A percentile compares a stretch with the other conserved stretches of the same genome.
phyloP scores from a whole-genome alignment of 2,888 invertebrate species.

The Chrysina gloriosa region DNA sequence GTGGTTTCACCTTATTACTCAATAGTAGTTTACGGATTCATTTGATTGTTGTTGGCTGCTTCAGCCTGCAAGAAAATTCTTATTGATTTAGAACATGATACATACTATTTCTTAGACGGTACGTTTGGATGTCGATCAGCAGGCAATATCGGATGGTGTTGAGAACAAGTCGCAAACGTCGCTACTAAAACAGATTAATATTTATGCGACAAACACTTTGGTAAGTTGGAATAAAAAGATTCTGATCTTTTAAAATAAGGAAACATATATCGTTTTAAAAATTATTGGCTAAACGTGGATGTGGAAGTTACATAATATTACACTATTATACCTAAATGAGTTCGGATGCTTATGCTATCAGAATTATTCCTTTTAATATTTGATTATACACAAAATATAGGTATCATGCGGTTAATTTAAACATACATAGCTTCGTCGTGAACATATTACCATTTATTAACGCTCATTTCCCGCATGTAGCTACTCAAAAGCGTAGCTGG shows the following conservation, averaged over 20 bases:
- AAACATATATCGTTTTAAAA: neutral
- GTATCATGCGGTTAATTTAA: too few relatives aligned
- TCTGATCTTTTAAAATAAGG: neutral
- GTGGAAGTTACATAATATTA: too few relatives aligned
- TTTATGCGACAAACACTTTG: conserved; percentile 67
- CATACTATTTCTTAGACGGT: conserved; percentile 65
- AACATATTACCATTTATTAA: too few relatives aligned
- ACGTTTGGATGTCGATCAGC: conserved; percentile 71
- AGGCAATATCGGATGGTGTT: conserved; percentile 68
- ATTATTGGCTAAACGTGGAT: neutral
- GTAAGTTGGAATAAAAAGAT: conserved; percentile 64
- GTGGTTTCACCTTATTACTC: conserved; percentile 56
- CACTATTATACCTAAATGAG: too few relatives aligned
- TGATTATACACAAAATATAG: too few relatives aligned
- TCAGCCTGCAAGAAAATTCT: conserved; percentile 48
- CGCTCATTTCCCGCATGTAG: too few relatives aligned
- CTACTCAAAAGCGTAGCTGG: too few relatives aligned
- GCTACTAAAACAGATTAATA: conserved; percentile 68
- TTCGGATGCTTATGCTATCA: too few relatives aligned
- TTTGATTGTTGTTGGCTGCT: conserved; percentile 52
- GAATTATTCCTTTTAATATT: too few relatives aligned
- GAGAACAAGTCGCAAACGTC: conserved; percentile 66
- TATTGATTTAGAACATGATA: conserved; percentile 44
- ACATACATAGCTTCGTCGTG: too few relatives aligned
- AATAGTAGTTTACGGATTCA: conserved; percentile 54